These are phyloP conservation scores for Helostoma temminkii DNA, from an alignment of 2,797 vertebrate species.

Conservation along the genomic window DNA sequence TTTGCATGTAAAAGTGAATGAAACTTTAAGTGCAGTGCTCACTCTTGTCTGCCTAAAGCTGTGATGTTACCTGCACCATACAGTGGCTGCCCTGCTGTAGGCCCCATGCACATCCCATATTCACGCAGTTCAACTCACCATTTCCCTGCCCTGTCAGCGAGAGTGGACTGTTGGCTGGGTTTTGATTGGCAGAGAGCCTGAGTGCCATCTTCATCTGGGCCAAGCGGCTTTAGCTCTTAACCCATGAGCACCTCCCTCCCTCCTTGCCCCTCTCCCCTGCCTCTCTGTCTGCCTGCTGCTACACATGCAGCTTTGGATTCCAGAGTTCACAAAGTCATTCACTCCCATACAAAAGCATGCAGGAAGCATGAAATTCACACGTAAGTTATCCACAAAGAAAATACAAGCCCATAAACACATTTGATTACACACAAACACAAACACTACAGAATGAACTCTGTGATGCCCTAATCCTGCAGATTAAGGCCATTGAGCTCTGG, in stretches of 20 bases:
- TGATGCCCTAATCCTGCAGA: slow-evolving; percentile 80
- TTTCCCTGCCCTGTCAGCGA: slow-evolving; percentile 61
- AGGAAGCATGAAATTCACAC: neutral
- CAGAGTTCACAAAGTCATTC: slow-evolving; percentile 40
- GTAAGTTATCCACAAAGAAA: slow-evolving; percentile 15
- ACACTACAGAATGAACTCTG: slow-evolving; percentile 52
- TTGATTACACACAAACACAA: slow-evolving; percentile 1
- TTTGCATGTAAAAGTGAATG: no score
- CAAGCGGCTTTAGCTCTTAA: slow-evolving; percentile 87
- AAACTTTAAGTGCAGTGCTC: neutral
- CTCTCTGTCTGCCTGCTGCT: slow-evolving; percentile 22
- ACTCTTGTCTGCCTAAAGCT: neutral
- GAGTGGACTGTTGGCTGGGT: slow-evolving; percentile 66
- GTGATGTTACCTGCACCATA: neutral
- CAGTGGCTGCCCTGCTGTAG: neutral
- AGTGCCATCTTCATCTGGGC: slow-evolving; percentile 82
- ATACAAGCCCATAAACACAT: neutral
- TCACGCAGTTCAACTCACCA: slow-evolving; percentile 44
- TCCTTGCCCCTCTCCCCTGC: slow-evolving; percentile 8
- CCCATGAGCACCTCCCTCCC: slow-evolving; percentile 60
- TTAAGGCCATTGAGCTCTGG: slow-evolving; percentile 79
- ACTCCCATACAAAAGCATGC: slow-evolving; percentile 36
- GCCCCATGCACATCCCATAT: slow-evolving; percentile 5
- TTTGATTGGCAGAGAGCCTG: slow-evolving; percentile 81
- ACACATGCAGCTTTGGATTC: slow-evolving; percentile 42